Base-by-base conservation (phyloP, 2,888 invertebrate species). In the Oithona nana region DNA sequence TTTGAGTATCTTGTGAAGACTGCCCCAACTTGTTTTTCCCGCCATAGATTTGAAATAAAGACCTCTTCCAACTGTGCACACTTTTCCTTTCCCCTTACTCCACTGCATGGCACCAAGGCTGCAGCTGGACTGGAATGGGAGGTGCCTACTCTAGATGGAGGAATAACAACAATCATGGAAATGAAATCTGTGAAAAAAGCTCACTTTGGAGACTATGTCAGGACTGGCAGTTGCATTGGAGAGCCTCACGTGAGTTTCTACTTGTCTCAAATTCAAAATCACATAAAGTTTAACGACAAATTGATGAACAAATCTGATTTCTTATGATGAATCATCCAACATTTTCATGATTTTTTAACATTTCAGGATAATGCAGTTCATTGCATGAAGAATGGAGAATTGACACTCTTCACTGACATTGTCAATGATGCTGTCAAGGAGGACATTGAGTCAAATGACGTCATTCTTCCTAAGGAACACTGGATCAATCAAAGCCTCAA, bases 181-280 rank as follows among this genome's bases (percentile, higher is more conserved):
- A 20, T 3, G 20, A 26, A 54, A 54, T 24, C 2, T 11, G 26
- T 3, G 8, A 54, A 54, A 24, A 54, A 54, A 26, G 22, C 20
- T 26, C 20, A 3, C 3, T 24, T 54, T 54, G 54, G 54, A 3
- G 54, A 26, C 4, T 16, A 24, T 11, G 54, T 54, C 54, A 20
- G 54, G 24, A 54, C 59, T 13, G 59, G 59, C 24, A 59, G 59
- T 50, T 59, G 59, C 49, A 22, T 59, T 39, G 59, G 59, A 49
- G 59, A 59, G 20, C 39, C 59, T 6, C 59, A 49, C 13, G 59
- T 59, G 49, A 50, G 48, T 29, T 6, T 16, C 6, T 39, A n/a
- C n/a, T n/a, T n/a, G n/a, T n/a, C n/a, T n/a, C n/a, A n/a, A n/a
- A n/a, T n/a, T n/a, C n/a, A n/a, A n/a, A n/a, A n/a, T n/a, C n/a